phyloP scores from a whole-genome alignment of 2,888 invertebrate species.

The Trissonchulus latispiculum region DNA sequence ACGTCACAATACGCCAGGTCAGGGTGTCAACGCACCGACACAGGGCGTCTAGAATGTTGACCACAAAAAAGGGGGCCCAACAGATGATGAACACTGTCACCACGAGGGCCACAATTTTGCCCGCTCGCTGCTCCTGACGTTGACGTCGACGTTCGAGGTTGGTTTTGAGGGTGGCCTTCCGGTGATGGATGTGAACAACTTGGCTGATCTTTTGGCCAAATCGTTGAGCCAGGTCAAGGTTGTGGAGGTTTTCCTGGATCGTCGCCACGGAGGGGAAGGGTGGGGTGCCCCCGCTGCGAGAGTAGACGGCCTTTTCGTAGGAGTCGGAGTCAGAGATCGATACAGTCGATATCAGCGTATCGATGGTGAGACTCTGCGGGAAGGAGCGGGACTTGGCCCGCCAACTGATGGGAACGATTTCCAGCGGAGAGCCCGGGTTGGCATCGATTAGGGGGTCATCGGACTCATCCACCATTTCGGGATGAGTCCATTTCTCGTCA shows the following conservation, averaged over 20 bases:
- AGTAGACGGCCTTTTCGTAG: no score
- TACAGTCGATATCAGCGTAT: neutral
- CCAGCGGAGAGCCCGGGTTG: neutral
- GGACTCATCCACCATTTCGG: neutral
- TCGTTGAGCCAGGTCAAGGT: neutral
- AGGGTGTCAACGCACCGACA: neutral
- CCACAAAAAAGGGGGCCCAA: conserved; percentile 23
- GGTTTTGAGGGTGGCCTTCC: no score
- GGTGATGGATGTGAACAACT: no score
- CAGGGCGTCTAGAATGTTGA: conserved; percentile 14
- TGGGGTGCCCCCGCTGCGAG: no score
- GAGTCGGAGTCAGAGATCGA: neutral
- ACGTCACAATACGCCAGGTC: conserved; percentile 5
- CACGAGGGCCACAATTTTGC: conserved; percentile 22
- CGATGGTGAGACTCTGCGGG: neutral
- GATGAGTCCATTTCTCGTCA: no score
- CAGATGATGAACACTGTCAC: conserved; percentile 18
- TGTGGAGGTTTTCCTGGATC: neutral
- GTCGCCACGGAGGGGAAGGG: neutral
- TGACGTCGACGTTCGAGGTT: conserved; percentile 9
- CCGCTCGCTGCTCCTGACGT: conserved; percentile 21
- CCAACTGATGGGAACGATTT: neutral
- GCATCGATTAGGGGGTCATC: neutral
- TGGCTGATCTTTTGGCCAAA: no score
- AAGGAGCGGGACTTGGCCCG: neutral